These are phyloP conservation scores for Pocota personata DNA, from an alignment of 2,888 invertebrate species.

Conservation along the genomic window DNA sequence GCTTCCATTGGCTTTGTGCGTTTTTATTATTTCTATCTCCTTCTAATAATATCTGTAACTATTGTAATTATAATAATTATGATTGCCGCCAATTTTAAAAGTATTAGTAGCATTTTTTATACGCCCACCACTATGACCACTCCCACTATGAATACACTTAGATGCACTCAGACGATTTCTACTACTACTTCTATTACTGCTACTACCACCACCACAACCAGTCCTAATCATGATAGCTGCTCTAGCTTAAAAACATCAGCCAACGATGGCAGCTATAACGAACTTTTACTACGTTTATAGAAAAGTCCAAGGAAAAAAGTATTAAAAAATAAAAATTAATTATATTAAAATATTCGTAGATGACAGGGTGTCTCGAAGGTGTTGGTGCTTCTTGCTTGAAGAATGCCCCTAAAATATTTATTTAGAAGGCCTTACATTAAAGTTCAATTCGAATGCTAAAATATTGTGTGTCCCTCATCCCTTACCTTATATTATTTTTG, in stretches of 20 bases:
- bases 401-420: slow-evolving; percentile 5
- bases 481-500: slow-evolving; percentile 42
- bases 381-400: slow-evolving; percentile 19
- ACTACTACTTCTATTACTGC: slow-evolving; percentile 36
- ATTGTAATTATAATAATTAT: slow-evolving; percentile 73
- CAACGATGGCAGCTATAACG: slow-evolving; percentile 63
- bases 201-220: slow-evolving; percentile 43
- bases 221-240: slow-evolving; percentile 56
- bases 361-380: slow-evolving; percentile 63
- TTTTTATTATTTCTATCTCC: slow-evolving; percentile 72
- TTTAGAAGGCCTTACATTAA: slow-evolving; percentile 17
- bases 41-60: slow-evolving; percentile 65
- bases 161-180: slow-evolving; percentile 65
- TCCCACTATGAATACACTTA: slow-evolving; percentile 63
- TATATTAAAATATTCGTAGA: slow-evolving; percentile 38
- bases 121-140: slow-evolving; percentile 71
- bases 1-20: slow-evolving; percentile 72
- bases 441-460: slow-evolving; percentile 5
- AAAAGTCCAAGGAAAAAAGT: slow-evolving; percentile 33
- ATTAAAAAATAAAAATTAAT: slow-evolving; percentile 41
- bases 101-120: slow-evolving; percentile 70
- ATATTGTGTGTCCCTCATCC: background rate
- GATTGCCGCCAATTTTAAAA: slow-evolving; percentile 73
- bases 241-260: slow-evolving; percentile 41
- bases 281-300: slow-evolving; percentile 73